Conservation (phyloP, 2,113 vertebrate genomes). For the mouse (Mus musculus) region GRCm39 chr16:20334501-20335000, state of each 20-base stretch:
- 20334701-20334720: neutral
- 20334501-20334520: neutral
- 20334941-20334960: neutral
- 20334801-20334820: neutral
- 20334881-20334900: neutral
- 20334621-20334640: slow-evolving; percentile 4
- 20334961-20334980: neutral
- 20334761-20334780: neutral
- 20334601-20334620: slow-evolving; percentile 12
- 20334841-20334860: neutral
- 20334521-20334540: neutral
- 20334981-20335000: neutral
- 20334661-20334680: neutral
- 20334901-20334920: neutral
- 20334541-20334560: neutral
- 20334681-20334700: slow-evolving; percentile 15
- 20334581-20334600: slow-evolving; percentile 10
- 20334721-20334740: neutral
- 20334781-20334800: neutral
- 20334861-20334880: neutral
- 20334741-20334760: slow-evolving; percentile 42
- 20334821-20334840: neutral
- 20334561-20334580: slow-evolving; percentile 29
- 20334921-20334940: neutral
- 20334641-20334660: slow-evolving; percentile 38